Percentiles rank a stretch among this genome's conserved stretches.
Evolutionary conservation across 2,888 invertebrate species (phyloP).

Genomic region (Chaetogeoica ovagalla): DNA sequence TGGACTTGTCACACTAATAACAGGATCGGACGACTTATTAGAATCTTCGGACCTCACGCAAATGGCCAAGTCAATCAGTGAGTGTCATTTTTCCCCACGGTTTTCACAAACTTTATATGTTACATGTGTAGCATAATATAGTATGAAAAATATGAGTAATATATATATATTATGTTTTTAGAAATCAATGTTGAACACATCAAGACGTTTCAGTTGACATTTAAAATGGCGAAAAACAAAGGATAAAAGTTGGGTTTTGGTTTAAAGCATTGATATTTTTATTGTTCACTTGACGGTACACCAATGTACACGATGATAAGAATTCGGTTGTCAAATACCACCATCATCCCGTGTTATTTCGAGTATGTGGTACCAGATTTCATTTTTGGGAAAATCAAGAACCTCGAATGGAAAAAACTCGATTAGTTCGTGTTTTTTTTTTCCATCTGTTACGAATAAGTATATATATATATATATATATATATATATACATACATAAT

Average conservation of each 20-base stretch:
- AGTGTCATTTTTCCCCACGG: background rate
- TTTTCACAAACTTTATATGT: too few species aligned
- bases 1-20: slow-evolving; percentile 42
- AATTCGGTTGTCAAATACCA: slow-evolving; percentile 5
- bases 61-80: slow-evolving; percentile 41
- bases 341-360: slow-evolving; percentile 27
- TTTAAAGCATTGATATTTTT: slow-evolving; percentile 21
- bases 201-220: slow-evolving; percentile 30
- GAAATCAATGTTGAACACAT: slow-evolving; percentile 46
- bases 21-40: slow-evolving; percentile 35
- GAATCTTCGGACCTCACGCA: slow-evolving; percentile 26
- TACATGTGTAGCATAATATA: background rate
- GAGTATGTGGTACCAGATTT: slow-evolving; percentile 20
- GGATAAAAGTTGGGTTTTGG: slow-evolving; percentile 17
- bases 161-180: background rate
- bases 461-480: background rate
- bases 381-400: background rate
- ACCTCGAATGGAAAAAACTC: background rate
- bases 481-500: too few species aligned
- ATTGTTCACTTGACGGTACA: slow-evolving; percentile 29
- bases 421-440: background rate
- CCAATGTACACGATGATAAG: slow-evolving; percentile 28
- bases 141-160: too few species aligned
- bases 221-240: slow-evolving; percentile 30
- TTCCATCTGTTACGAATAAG: slow-evolving; percentile 15